Percentiles rank a stretch among this genome's conserved stretches.
phyloP scores from a whole-genome alignment of 2,797 vertebrate genomes.

The Ambastaia sidthimunki region DNA sequence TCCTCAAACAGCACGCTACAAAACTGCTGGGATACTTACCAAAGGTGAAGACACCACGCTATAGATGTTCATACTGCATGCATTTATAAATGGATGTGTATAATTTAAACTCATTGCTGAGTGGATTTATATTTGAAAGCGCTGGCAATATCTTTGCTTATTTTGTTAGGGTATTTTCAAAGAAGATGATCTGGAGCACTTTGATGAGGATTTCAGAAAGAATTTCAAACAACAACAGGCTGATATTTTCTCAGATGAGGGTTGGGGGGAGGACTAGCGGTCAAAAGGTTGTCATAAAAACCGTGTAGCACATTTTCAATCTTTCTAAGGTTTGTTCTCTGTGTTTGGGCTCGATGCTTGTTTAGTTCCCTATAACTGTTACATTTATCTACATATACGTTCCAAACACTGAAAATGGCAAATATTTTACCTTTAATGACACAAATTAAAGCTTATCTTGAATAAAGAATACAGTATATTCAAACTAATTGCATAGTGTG shows the following conservation, averaged over 20 bases:
- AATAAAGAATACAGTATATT: too few relatives aligned
- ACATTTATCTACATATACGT: not conserved
- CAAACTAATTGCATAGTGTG: too few relatives aligned
- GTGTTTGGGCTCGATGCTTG: not conserved
- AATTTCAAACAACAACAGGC: conserved; percentile 76
- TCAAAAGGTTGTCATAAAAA: conserved; percentile 13
- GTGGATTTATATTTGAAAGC: not conserved
- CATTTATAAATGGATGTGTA: not conserved
- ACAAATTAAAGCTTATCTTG: not conserved
- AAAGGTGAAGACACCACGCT: conserved; percentile 76
- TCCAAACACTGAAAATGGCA: not conserved
- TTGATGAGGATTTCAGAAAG: conserved; percentile 88
- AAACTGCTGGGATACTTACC: conserved; percentile 90
- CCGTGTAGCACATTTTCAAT: conserved; percentile 68
- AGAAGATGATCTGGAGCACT: conserved; percentile 85
- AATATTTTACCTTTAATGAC: not conserved
- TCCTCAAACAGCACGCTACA: conserved; percentile 86
- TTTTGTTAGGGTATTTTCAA: conserved; percentile 85
- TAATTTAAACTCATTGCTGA: not conserved
- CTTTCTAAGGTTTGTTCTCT: not conserved
- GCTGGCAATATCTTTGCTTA: not conserved
- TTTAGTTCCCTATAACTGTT: not conserved
- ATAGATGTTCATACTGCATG: not conserved
- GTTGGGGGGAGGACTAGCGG: conserved; percentile 64
- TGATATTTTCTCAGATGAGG: conserved; percentile 68